Base-by-base conservation (phyloP, 2,888 invertebrate species). In the Ochlodes sylvanus region DNA sequence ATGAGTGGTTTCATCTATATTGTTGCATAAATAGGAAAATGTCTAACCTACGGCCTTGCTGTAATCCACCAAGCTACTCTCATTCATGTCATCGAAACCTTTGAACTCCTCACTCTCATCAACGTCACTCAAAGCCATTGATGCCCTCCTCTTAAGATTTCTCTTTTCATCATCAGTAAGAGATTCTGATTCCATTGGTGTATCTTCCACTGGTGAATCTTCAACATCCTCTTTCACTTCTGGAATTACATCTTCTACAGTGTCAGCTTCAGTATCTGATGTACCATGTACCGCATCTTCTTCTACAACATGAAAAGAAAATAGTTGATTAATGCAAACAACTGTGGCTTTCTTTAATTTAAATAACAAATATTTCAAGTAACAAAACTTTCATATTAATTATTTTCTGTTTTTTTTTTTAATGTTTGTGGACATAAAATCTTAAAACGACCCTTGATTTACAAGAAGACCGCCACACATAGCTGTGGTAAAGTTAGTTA, bases 61-160 rank as follows among this genome's bases (percentile, higher is more conserved):
- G 69, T 89, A 92, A 12, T 83, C 81, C 9, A 77, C 75, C 42
- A 84, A 76, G 66, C 82, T 76, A 54, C 82, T 81, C 1, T 75
- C 61, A 57, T 86, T 80, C n/a, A 76, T 62, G 3, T 75, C 70
- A n/a, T 82, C 84, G 73, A 92, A 92, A 6, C 92, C 92, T 71
- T 86, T 87, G 68, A 92, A 91, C 27, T 89, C 88, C 9, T 85
- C 86, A 38, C 80, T 79, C 0, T 73, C 84, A 6, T 73, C 84
- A 4, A 71, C 75, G 62, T 90, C 90, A 70, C 85, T 90, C 69
- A 92, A 89, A 0, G 89, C 89, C 0, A 77, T 71, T 0, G 92
- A 92, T 0, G 90, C 92, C 67, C 89, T 84, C n/a, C 92, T 81
- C 70, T 92, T 92, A 19, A 82, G 71, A 1, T 89, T 88, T 73